phyloP scores from a whole-genome alignment of 2,113 vertebrate species.

The Rana temporaria region DNA sequence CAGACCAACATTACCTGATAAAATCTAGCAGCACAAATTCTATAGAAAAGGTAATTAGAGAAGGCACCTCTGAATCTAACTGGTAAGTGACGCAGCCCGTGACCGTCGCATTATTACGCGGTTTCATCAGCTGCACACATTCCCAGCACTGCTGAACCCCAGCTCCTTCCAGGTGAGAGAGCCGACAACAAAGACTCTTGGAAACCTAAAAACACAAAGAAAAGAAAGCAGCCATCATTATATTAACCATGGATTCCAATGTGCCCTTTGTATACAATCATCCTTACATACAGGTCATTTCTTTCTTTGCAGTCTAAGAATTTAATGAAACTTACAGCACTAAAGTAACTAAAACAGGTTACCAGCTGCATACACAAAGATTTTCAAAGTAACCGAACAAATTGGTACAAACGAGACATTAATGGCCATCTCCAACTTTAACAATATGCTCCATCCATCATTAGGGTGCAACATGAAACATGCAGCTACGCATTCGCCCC shows the following conservation, averaged over 20 bases:
- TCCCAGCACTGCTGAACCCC: constrained; percentile 72
- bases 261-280: too few relatives aligned
- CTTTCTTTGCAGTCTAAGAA: too few relatives aligned
- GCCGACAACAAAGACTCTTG: constrained; percentile 64
- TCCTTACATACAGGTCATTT: too few relatives aligned
- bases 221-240: background rate
- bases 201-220: constrained; percentile 70
- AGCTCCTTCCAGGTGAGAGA: constrained; percentile 66
- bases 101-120: constrained; percentile 74
- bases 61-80: constrained; percentile 62
- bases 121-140: constrained; percentile 74
- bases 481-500: too few relatives aligned
- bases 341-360: too few relatives aligned
- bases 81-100: constrained; percentile 75
- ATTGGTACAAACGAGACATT: too few relatives aligned
- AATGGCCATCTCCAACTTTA: too few relatives aligned
- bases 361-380: too few relatives aligned
- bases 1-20: constrained; percentile 81
- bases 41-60: constrained; percentile 75
- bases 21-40: constrained; percentile 83
- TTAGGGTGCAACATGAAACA: too few relatives aligned
- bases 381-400: too few relatives aligned
- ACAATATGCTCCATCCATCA: too few relatives aligned
- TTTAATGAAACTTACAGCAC: too few relatives aligned
- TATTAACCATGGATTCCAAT: background rate